phyloP scores from a whole-genome alignment of 2,797 vertebrate genomes.

The Sphaeramia orbicularis region DNA sequence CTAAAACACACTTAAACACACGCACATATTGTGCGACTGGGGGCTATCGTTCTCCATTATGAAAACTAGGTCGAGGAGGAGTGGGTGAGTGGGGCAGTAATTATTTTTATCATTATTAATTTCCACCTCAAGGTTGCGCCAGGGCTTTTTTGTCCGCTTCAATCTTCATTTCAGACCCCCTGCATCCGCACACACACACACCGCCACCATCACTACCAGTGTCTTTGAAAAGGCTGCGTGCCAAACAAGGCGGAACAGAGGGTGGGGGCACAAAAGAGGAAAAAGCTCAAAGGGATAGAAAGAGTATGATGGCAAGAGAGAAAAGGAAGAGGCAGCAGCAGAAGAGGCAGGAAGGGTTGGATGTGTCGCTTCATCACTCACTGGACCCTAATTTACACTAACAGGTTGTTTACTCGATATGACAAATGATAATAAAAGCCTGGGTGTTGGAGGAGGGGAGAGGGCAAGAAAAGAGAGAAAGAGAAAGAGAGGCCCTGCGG shows the following conservation, averaged over 20 bases:
- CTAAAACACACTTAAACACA: slow-evolving; percentile 51
- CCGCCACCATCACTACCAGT: slow-evolving; percentile 53
- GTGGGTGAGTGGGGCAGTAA: slow-evolving; percentile 83
- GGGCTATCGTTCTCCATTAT: slow-evolving; percentile 85
- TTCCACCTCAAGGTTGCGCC: slow-evolving; percentile 86
- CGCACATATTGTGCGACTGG: slow-evolving; percentile 69
- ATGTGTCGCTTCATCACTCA: slow-evolving; percentile 83
- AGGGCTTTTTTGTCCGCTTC: slow-evolving; percentile 83
- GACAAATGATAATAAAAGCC: slow-evolving; percentile 81
- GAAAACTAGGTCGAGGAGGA: slow-evolving; percentile 85
- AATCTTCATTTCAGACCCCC: slow-evolving; percentile 78
- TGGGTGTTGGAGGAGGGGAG: slow-evolving; percentile 72
- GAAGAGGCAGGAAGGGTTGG: slow-evolving; percentile 59
- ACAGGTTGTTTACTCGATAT: slow-evolving; percentile 84
- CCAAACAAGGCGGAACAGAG: slow-evolving; percentile 79
- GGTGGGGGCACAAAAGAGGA: slow-evolving; percentile 77
- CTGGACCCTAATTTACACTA: slow-evolving; percentile 84
- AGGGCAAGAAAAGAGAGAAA: slow-evolving; percentile 49
- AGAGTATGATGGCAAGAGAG: slow-evolving; percentile 54
- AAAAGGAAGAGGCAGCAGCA: slow-evolving; percentile 45
- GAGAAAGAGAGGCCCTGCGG: slow-evolving; percentile 74
- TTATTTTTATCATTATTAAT: slow-evolving; percentile 91
- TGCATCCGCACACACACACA: slow-evolving; percentile 58
- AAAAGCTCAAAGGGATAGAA: slow-evolving; percentile 77
- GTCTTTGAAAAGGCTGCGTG: slow-evolving; percentile 76